Base-by-base conservation (phyloP, 2,797 vertebrate genomes). In the Tragopan temminckii region DNA sequence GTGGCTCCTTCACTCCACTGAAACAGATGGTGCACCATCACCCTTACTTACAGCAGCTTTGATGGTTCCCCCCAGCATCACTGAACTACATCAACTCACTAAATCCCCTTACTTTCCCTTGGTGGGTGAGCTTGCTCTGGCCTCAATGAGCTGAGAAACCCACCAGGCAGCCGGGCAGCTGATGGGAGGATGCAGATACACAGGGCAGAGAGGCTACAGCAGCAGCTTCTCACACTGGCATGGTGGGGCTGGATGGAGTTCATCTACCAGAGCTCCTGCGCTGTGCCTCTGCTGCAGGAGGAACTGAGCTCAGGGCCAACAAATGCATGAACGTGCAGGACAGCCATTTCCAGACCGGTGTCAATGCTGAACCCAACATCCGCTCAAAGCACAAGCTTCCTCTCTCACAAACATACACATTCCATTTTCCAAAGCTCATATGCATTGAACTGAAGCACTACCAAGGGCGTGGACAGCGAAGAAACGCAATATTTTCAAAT, bases 191-290 rank as follows among this genome's bases (percentile, higher is more conserved):
- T 45, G 48, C 0, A 62, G 69, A 17, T 29, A 72, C 1, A 1
- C 9, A 25, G 50, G 66, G 42, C 4, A 1, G 61, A 77, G 87
- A 53, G 52, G 71, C 75, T 50, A 58, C 0, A 0, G 50, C 57
- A 84, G 57, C 63, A 80, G 72, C 33, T 92, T 85, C 72, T 72
- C 69, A 59, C 69, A 46, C 7, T 50, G 85, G 72, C 0, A 0
- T 43, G 35, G 21, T 33, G 55, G 63, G 53, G 33, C 69, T 88
- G 85, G 69, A 67, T 71, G 58, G 85, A 88, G 55, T 57, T 79
- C 72, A 80, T 69, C 72, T 66, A 85, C 42, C 42, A 33, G 58
- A 74, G 58, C 50, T 85, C 66, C 50, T 85, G 89, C 88, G 87
- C 87, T 88, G 72, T 25, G 62, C 50, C 69, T 91, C 52, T 0